Percentiles rank a stretch among this genome's conserved stretches.
Conservation (phyloP, 2,888 invertebrate genomes). For the Chydorus sphaericus region DNA sequence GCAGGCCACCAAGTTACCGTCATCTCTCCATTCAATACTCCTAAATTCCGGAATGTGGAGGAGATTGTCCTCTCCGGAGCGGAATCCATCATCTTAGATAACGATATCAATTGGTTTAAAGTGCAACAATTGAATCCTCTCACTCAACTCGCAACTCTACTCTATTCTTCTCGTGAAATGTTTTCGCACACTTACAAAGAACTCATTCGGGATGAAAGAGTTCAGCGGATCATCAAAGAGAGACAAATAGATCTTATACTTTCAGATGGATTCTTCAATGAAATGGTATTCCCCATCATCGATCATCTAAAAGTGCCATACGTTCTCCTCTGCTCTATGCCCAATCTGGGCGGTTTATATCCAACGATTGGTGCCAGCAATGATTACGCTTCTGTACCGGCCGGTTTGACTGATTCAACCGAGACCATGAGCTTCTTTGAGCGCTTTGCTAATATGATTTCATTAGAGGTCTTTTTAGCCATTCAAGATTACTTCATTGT, state of each 20-base stretch:
- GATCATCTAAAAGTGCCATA: background rate
- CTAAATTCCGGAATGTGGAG: too few species aligned
- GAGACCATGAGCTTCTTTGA: background rate
- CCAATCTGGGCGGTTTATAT: background rate
- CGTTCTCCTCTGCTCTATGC: background rate
- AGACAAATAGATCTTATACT: background rate
- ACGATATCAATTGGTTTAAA: too few species aligned
- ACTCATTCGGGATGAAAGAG: too few species aligned
- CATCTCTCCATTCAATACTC: slow-evolving; percentile 28
- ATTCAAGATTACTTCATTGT: background rate
- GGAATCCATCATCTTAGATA: too few species aligned
- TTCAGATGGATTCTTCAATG: background rate
- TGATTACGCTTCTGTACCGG: background rate
- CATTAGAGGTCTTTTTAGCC: background rate
- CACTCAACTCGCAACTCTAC: too few species aligned
- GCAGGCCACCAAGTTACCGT: slow-evolving; percentile 34
- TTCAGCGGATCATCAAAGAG: background rate
- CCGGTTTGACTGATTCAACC: background rate
- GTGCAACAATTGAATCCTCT: too few species aligned
- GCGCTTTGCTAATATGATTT: background rate
- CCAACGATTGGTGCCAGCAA: background rate
- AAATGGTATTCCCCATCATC: background rate
- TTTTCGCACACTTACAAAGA: too few species aligned
- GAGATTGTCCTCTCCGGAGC: too few species aligned
- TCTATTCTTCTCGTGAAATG: too few species aligned